phyloP scores from a whole-genome alignment of 92 coral and sea anemone genomes.

The Zoanthus sansibaricus region DNA sequence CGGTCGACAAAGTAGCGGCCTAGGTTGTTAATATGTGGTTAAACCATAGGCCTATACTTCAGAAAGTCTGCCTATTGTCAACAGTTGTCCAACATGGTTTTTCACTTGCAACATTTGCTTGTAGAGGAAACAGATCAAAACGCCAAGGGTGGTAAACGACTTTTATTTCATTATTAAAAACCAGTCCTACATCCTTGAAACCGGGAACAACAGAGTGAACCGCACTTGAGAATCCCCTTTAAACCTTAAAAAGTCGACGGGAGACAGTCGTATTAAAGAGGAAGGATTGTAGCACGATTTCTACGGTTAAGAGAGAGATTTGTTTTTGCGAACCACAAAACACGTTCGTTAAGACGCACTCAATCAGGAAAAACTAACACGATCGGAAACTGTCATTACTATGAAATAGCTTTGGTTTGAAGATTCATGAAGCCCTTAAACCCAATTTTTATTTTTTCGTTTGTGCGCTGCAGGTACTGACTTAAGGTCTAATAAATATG shows the following conservation, averaged over 20 bases:
- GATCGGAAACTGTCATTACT: conserved; percentile 33
- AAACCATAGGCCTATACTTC: conserved; percentile 26
- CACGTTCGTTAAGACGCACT: conserved; percentile 8
- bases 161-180: conserved; percentile 9
- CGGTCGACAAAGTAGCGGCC: conserved; percentile 11
- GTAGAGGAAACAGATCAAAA: conserved; percentile 18
- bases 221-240: conserved; percentile 21
- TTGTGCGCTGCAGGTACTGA: neutral
- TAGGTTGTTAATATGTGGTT: conserved; percentile 1
- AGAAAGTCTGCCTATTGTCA: conserved; percentile 27
- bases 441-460: neutral
- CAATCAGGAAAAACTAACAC: conserved; percentile 22
- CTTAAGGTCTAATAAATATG: neutral
- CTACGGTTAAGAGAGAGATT: neutral
- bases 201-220: neutral
- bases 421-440: neutral
- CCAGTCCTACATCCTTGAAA: conserved; percentile 14
- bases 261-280: neutral
- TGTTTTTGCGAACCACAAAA: neutral
- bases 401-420: conserved; percentile 23
- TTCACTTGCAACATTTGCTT: neutral
- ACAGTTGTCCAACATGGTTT: conserved; percentile 1
- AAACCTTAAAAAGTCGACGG: neutral
- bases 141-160: conserved; percentile 44
- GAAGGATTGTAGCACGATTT: neutral